Evolutionary conservation across 2,888 invertebrate species (phyloP), one percentile per base, ranked within the genome.

Genomic region (Archips xylosteana): DNA sequence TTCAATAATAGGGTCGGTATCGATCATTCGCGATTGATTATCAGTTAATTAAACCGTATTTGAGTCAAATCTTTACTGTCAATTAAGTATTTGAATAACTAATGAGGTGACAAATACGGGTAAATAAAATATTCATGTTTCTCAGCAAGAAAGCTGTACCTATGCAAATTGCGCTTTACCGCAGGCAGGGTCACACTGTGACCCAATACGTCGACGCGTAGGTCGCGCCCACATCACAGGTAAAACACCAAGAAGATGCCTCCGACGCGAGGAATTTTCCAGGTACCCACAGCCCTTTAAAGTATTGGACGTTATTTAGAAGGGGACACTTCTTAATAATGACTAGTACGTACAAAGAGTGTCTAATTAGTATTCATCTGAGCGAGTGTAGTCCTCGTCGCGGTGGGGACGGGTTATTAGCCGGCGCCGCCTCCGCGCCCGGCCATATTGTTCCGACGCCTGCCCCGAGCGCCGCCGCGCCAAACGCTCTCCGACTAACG

Each of bases 371-470:
- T 94, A 94, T 94, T 94, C 94, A 94, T 92, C 91, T 90, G 92
- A 90, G 92, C 92, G 92, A 92, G 91, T 92, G 91, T 87, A 90
- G 89, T 89, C 89, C 90, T 92, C 89, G 89, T 84, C 89, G 93
- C 92, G 93, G 94, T 94, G 94, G 94, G 94, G 94, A 94, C 92
- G 93, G 93, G 94, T 94, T 94, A 94, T 89, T 94, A 94, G 93
- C 92, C 93, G 91, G 90, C 88, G 92, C 90, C 94, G 94, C 94
- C 94, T 94, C 92, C 92, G 92, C 94, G 92, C 90, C 88, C 86
- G 89, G 92, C 88, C 94, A 94, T 93, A 94, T 90, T 94, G 94
- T 94, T 88, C 92, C 91, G 92, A 92, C 90, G 87, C 87, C 89
- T 91, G 90, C 87, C 88, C 87, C 88, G 88, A 89, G 94, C 89